Base-by-base conservation (phyloP, 2,113 vertebrate species). In the Calonectris borealis region DNA sequence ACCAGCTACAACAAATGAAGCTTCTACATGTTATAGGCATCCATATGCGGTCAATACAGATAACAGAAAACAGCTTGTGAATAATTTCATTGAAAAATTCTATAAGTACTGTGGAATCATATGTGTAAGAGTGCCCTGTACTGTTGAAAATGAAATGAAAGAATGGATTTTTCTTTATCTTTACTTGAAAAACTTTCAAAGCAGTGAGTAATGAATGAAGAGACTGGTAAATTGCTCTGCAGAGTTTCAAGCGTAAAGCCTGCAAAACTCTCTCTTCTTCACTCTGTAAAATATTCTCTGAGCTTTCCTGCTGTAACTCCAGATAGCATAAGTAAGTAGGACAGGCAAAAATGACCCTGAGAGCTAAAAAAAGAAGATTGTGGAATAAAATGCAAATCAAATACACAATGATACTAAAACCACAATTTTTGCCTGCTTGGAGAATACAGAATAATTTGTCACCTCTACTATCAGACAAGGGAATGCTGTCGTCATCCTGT, bases 171-270 rank as follows among this genome's bases (percentile, higher is more conserved):
- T 81, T 91, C n/a, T 93, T 88, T 79, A 87, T 91, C n/a, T 71
- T 81, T 86, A 8, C n/a, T 91, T 38, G 10, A 87, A 94, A 81
- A 94, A 34, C 6, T 79, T 87, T 91, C 77, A 93, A 94, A 96
- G 44, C 26, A 75, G 13, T 32, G 11, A 72, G 60, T 52, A 90
- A 87, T 61, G 49, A 87, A 84, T 36, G 72, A 70, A 91, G 36
- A 79, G 51, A 58, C 26, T 62, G 81, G 52, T 20, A 89, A 55
- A 91, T 60, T 73, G 34, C 46, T 84, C 54, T 88, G n/a, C 31
- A 77, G 19, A 88, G 25, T 44, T 91, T 93, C 62, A 86, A 87
- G 54, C 58, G 26, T 52, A 85, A 94, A 83, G 36, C 14, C 49
- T 70, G 34, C 16, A 89, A 85, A 89, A 18, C 24, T 91, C 27